phyloP scores from a whole-genome alignment of 2,113 vertebrate species.

The Cyanistes caeruleus region DNA sequence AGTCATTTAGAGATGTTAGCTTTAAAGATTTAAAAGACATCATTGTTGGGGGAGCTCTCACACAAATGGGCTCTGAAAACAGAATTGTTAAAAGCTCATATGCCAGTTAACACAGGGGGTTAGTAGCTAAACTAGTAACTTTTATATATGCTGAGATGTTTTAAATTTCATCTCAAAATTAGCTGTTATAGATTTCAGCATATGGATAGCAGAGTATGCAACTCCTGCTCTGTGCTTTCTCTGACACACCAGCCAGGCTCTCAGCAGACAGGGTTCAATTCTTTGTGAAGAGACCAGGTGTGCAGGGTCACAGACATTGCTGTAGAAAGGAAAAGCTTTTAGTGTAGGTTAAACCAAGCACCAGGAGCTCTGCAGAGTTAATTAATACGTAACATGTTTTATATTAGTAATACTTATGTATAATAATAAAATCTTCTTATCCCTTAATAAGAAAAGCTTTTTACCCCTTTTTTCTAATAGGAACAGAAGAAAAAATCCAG shows the following conservation, averaged over 20 bases:
- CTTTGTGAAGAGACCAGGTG: rapidly evolving
- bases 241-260: too few relatives aligned
- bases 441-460: background rate
- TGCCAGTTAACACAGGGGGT: background rate
- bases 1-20: background rate
- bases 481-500: conserved; percentile 60
- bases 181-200: background rate
- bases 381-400: background rate
- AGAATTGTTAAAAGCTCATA: background rate
- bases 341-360: background rate
- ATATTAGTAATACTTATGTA: background rate
- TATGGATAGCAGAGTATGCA: background rate
- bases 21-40: background rate
- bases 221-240: background rate
- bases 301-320: background rate
- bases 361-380: background rate
- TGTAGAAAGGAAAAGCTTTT: background rate
- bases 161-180: background rate
- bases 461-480: conserved; percentile 27
- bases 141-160: background rate
- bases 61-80: background rate
- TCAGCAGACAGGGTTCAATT: background rate
- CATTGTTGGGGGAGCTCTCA: background rate
- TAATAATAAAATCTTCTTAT: background rate
- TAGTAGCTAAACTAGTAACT: background rate